Percentiles rank a stretch among this genome's conserved stretches.
These are phyloP conservation scores for Zaprionus obscuricornis DNA, from an alignment of 2,888 invertebrate genomes.

Conservation along the genomic window DNA sequence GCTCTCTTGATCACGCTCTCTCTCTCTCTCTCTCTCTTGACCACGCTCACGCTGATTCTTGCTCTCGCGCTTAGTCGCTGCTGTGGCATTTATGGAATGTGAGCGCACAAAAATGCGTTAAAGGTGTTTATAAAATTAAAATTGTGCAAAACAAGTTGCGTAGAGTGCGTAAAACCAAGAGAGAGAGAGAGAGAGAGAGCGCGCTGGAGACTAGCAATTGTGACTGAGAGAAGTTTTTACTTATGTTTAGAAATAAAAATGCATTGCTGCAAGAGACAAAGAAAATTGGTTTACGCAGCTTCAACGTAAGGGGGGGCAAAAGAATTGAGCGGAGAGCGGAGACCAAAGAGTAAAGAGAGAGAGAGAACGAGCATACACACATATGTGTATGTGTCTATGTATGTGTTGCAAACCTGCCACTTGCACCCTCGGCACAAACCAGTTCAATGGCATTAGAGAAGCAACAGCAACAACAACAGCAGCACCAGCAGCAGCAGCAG, in stretches of 20 bases:
- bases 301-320: constrained; percentile 2
- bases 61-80: constrained; percentile 19
- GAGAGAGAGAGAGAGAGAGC: constrained; percentile 4
- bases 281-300: constrained; percentile 69
- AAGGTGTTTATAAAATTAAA: constrained; percentile 78
- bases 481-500: background rate
- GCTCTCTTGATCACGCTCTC: constrained; percentile 6
- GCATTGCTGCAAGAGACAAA: constrained; percentile 73
- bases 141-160: constrained; percentile 77
- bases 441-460: constrained; percentile 74
- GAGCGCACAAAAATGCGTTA: constrained; percentile 78
- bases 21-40: constrained; percentile 6
- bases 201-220: background rate
- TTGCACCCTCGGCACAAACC: constrained; percentile 71
- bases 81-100: constrained; percentile 75
- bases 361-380: background rate
- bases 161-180: constrained; percentile 35
- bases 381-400: constrained; percentile 14
- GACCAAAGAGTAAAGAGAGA: background rate
- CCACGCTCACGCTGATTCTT: constrained; percentile 8
- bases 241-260: constrained; percentile 71
- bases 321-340: constrained; percentile 9
- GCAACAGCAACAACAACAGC: constrained; percentile 18
- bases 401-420: constrained; percentile 62
- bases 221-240: constrained; percentile 21